Conservation (phyloP, 2,113 vertebrate genomes). For the Cyprinodon variegatus region DNA sequence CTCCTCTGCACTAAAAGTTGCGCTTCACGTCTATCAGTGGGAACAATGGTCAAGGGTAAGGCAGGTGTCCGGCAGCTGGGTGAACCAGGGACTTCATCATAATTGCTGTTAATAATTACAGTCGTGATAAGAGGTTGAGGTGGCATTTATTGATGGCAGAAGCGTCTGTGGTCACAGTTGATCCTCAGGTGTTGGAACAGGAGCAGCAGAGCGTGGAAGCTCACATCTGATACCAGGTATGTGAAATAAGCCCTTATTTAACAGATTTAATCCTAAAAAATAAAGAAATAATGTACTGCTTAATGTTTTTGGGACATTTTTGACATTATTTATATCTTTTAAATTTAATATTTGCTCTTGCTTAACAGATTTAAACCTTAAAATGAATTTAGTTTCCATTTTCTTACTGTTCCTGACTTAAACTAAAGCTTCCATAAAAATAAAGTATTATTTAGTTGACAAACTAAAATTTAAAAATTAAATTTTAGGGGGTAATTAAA, state of each 20-base stretch:
- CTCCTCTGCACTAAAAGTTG: conserved; percentile 26
- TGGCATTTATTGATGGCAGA: conserved; percentile 60
- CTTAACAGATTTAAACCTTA: neutral
- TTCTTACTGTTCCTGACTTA: neutral
- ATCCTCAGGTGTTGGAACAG: conserved; percentile 34
- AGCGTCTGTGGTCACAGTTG: conserved; percentile 33
- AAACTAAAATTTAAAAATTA: neutral
- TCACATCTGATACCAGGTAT: conserved; percentile 47
- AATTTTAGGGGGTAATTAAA: neutral
- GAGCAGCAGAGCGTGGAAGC: conserved; percentile 4
- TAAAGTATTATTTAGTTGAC: neutral
- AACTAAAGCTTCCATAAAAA: neutral
- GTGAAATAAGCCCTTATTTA: conserved; percentile 7
- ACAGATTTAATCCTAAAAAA: neutral
- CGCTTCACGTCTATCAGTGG: conserved; percentile 60
- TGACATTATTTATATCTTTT: neutral
- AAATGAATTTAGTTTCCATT: neutral
- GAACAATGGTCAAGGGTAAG: conserved; percentile 82
- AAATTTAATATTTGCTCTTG: neutral
- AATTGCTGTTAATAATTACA: conserved; percentile 83
- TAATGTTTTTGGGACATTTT: neutral
- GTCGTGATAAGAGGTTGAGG: conserved; percentile 54
- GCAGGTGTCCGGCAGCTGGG: conserved; percentile 27
- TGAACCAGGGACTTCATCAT: conserved; percentile 50
- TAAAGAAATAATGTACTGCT: neutral